phyloP scores from a whole-genome alignment of 2,888 invertebrate genomes.

The Agonopterix subpropinquella region DNA sequence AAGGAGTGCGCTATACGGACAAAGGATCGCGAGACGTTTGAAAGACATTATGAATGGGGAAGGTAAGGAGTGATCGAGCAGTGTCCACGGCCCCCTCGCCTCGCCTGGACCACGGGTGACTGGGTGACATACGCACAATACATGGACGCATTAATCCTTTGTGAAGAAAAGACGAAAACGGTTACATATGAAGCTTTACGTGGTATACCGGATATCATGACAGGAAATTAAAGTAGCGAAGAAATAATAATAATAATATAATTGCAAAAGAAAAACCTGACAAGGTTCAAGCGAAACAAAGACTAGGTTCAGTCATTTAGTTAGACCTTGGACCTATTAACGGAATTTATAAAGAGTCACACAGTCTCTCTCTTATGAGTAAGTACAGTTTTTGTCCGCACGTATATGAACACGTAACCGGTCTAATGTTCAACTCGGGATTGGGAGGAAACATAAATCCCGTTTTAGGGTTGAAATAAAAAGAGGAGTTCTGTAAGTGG shows the following conservation, averaged over 20 bases:
- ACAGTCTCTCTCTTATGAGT: constrained; percentile 4
- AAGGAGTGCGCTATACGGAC: constrained; percentile 49
- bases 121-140: constrained; percentile 24
- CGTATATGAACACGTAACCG: constrained; percentile 36
- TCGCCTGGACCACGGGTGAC: constrained; percentile 16
- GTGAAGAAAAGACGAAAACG: constrained; percentile 22
- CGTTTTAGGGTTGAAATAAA: constrained; percentile 63
- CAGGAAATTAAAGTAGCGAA: no score
- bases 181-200: constrained; percentile 28
- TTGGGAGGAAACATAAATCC: constrained; percentile 57
- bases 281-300: no score
- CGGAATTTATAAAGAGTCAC: no score
- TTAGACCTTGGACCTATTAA: no score
- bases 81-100: constrained; percentile 31
- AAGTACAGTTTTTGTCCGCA: constrained; percentile 19
- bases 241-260: no score
- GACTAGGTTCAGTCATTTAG: no score
- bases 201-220: neutral
- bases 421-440: constrained; percentile 37
- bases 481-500: constrained; percentile 63
- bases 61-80: constrained; percentile 69
- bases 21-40: constrained; percentile 58
- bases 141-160: constrained; percentile 44
- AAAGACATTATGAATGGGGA: constrained; percentile 67
- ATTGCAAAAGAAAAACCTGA: no score